phyloP scores from a whole-genome alignment of 1,140 invertebrate species.

The Calosoma granatense region DNA sequence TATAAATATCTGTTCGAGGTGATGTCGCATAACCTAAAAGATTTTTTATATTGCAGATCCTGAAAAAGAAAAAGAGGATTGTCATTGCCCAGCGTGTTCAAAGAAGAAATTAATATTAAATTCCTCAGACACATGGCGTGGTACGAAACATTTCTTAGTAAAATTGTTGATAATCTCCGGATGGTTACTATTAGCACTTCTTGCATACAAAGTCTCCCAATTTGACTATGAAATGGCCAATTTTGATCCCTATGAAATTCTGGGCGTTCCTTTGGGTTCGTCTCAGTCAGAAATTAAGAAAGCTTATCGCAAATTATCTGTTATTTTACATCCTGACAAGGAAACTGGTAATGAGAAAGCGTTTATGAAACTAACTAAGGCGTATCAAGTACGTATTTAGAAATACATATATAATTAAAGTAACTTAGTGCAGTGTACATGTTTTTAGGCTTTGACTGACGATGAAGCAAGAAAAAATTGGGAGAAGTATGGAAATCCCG shows the following conservation, averaged over 20 bases:
- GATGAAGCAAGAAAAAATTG: conserved; percentile 95
- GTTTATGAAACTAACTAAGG: conserved; percentile 97
- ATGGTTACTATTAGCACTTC: conserved; percentile 77
- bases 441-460: conserved; percentile 73
- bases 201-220: conserved; percentile 94
- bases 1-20: background rate
- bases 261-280: conserved; percentile 76
- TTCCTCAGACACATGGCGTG: conserved; percentile 76
- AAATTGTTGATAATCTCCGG: conserved; percentile 64
- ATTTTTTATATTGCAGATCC: conserved; percentile 53
- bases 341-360: conserved; percentile 93
- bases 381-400: conserved; percentile 50
- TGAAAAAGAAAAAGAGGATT: conserved; percentile 59
- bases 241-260: conserved; percentile 97
- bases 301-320: conserved; percentile 86
- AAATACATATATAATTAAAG: background rate
- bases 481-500: conserved; percentile 98
- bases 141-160: conserved; percentile 58
- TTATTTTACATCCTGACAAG: conserved; percentile 95
- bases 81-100: conserved; percentile 79
- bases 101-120: conserved; percentile 75
- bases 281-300: conserved; percentile 86
- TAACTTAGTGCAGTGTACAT: conserved; percentile 2
- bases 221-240: conserved; percentile 97
- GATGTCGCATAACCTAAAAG: background rate